phyloP scores from a whole-genome alignment of 2,797 vertebrate species.

The Delichon dasypus region DNA sequence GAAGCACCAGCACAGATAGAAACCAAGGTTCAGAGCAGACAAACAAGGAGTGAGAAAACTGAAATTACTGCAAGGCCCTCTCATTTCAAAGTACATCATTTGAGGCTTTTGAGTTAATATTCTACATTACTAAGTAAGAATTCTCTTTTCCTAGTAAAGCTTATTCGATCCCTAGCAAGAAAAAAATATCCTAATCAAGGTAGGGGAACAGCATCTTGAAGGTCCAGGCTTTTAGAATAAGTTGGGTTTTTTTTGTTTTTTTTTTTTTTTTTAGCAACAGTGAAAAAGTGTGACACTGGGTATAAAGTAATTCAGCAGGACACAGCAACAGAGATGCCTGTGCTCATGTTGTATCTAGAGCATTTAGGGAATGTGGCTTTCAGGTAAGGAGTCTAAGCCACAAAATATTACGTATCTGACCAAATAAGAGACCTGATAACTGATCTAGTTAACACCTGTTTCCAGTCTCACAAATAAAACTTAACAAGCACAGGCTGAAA shows the following conservation, averaged over 20 bases:
- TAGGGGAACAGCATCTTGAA: not conserved
- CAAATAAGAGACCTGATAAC: not conserved
- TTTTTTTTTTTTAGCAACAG: too few relatives aligned
- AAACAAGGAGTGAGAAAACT: not conserved
- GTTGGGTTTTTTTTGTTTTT: too few relatives aligned
- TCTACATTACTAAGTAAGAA: not conserved
- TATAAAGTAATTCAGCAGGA: not conserved
- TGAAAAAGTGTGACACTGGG: too few relatives aligned
- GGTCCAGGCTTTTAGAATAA: not conserved
- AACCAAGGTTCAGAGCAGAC: not conserved
- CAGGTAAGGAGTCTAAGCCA: not conserved
- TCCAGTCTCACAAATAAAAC: slow-evolving; percentile 2
- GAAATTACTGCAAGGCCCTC: not conserved
- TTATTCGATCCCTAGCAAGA: not conserved
- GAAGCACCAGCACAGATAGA: not conserved
- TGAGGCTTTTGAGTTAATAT: not conserved
- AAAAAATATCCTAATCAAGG: not conserved
- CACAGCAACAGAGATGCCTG: not conserved
- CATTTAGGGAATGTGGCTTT: not conserved
- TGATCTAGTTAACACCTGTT: not conserved
- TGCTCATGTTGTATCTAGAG: not conserved
- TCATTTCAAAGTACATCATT: not conserved
- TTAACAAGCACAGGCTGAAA: not conserved
- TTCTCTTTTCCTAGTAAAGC: not conserved
- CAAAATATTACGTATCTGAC: not conserved